A percentile compares a stretch with the other conserved stretches of the same genome.
phyloP scores from a whole-genome alignment of 2,888 invertebrate genomes.

The Lasioglossum oenotherae region DNA sequence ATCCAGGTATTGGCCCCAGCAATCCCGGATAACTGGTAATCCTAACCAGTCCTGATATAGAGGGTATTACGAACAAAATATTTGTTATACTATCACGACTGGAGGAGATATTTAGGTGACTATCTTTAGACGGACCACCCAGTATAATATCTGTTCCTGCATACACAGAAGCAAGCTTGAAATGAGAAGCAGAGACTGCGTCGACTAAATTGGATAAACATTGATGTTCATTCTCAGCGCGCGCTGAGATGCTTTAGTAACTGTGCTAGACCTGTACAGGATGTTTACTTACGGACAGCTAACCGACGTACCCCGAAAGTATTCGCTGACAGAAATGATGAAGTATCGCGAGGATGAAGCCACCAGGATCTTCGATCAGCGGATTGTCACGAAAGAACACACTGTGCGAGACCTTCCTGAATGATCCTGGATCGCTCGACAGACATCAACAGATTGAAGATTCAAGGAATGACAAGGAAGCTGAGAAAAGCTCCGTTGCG shows the following conservation, averaged over 20 bases:
- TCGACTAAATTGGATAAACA: neutral
- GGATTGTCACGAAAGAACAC: neutral
- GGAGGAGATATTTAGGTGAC: neutral
- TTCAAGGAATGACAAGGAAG: constrained; percentile 2
- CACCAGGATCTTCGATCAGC: constrained; percentile 1
- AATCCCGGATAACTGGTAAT: neutral
- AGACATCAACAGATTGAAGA: constrained; percentile 8
- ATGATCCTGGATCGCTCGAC: neutral
- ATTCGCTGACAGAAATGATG: neutral
- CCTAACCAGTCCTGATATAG: neutral
- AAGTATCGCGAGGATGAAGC: neutral
- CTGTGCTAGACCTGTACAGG: neutral
- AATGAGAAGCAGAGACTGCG: constrained; percentile 1
- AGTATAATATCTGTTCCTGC: neutral
- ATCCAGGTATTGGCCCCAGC: neutral
- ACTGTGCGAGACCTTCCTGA: neutral
- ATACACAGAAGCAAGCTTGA: neutral
- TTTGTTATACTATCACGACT: neutral
- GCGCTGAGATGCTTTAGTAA: neutral
- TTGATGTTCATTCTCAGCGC: neutral
- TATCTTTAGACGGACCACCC: neutral
- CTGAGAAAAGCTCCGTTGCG: neutral
- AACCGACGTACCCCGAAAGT: neutral
- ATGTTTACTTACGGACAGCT: neutral
- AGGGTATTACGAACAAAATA: neutral